Evolutionary conservation across 2,797 vertebrate genomes (phyloP).

Genomic region (Nannoperca australis): DNA sequence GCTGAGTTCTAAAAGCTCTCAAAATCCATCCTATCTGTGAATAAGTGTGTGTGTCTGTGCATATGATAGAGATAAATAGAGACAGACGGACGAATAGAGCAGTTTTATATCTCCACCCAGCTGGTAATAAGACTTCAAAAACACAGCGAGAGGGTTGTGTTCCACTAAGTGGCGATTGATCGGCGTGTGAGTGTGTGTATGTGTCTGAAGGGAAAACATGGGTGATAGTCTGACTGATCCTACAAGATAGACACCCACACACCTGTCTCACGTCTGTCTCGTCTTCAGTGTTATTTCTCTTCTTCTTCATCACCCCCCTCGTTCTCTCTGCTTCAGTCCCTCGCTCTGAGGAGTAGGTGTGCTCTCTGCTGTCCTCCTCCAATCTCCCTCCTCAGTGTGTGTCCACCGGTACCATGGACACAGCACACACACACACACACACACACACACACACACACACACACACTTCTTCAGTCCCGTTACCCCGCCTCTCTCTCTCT

Average conservation of each 20-base stretch:
- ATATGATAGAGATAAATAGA: constrained; percentile 50
- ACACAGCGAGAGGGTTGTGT: constrained; percentile 67
- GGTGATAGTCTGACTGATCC: constrained; percentile 65
- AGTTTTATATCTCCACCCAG: constrained; percentile 70
- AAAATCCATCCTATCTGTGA: constrained; percentile 39
- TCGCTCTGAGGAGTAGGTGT: constrained; percentile 75
- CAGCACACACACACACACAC: constrained; percentile 61
- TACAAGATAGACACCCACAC: constrained; percentile 46
- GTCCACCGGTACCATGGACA: constrained; percentile 79
- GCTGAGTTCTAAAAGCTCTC: constrained; percentile 45
- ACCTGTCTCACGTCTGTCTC: constrained; percentile 57
- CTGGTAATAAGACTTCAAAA: constrained; percentile 75
- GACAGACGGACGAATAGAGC: constrained; percentile 60
- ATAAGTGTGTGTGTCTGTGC: constrained; percentile 25
- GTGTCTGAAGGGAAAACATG: constrained; percentile 57
- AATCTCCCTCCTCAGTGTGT: constrained; percentile 85
- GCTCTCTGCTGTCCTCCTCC: constrained; percentile 77
- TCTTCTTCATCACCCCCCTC: constrained; percentile 63
- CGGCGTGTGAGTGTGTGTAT: constrained; percentile 51
- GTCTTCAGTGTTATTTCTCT: constrained; percentile 61
- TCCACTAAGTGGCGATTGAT: constrained; percentile 78
- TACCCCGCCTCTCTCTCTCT: background rate
- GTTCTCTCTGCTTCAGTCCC: constrained; percentile 54
- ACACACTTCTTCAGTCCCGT: constrained; percentile 35
- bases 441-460: constrained; percentile 36